Evolutionary conservation across 2,888 invertebrate species (phyloP).

Genomic region (Coelinius sp.): DNA sequence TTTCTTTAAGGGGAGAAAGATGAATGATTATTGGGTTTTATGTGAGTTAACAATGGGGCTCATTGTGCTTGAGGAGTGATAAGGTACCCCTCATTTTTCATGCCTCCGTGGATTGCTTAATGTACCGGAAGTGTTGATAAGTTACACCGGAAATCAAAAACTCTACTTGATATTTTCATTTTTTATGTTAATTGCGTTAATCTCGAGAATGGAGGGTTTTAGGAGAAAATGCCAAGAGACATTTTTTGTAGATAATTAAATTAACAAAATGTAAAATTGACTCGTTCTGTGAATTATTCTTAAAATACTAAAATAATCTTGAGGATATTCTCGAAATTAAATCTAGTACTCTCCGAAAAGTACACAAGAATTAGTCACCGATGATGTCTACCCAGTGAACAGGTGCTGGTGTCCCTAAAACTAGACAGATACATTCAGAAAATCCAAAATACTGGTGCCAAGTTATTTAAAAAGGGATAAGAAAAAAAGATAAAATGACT

Average conservation of each 20-base stretch:
- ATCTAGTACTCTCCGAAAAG: neutral
- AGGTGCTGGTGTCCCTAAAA: neutral
- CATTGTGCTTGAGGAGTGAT: neutral
- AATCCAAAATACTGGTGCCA: neutral
- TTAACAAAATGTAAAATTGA: no score
- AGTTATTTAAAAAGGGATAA: neutral
- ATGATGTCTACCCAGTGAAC: neutral
- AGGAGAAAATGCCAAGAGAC: no score
- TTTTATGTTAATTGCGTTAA: neutral
- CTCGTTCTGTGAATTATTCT: no score
- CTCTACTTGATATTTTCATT: neutral
- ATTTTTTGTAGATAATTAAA: no score
- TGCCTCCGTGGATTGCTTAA: conserved; percentile 44
- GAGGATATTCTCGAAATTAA: no score
- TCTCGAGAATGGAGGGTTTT: no score
- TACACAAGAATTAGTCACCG: neutral
- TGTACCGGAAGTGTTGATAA: conserved; percentile 58
- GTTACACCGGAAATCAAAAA: conserved; percentile 44
- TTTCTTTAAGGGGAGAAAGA: neutral
- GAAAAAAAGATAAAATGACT: neutral
- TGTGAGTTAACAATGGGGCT: neutral
- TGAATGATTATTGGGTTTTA: neutral
- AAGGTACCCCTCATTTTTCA: conserved; percentile 3
- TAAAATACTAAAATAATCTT: no score
- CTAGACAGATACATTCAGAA: no score